These are phyloP conservation scores for Campoplex capitator DNA, from an alignment of 2,888 invertebrate species.

Conservation along the genomic window DNA sequence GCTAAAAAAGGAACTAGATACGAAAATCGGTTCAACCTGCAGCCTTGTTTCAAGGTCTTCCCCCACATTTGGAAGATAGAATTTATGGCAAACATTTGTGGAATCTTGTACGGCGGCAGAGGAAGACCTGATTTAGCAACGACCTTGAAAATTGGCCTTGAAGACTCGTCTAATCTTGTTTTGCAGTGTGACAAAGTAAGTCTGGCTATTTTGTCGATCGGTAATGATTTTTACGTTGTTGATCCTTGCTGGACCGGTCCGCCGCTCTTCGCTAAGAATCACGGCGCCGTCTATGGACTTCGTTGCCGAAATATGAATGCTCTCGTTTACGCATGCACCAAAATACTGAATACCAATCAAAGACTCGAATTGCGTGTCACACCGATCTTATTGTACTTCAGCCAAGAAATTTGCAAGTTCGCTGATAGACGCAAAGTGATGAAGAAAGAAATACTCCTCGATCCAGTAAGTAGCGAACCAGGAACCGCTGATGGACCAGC, in stretches of 20 bases:
- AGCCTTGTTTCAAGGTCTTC: slow-evolving; percentile 76
- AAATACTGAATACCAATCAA: slow-evolving; percentile 81
- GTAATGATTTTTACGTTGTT: slow-evolving; percentile 78
- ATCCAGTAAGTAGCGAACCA: slow-evolving; percentile 71
- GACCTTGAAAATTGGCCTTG: slow-evolving; percentile 71
- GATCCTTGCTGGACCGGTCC: slow-evolving; percentile 82
- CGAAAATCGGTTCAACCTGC: slow-evolving; percentile 77
- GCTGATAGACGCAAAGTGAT: slow-evolving; percentile 38
- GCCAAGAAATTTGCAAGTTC: slow-evolving; percentile 68
- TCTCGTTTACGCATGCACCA: slow-evolving; percentile 78
- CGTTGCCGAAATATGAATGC: slow-evolving; percentile 78
- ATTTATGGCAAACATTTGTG: slow-evolving; percentile 75
- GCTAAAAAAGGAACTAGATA: slow-evolving; percentile 67
- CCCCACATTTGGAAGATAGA: slow-evolving; percentile 80
- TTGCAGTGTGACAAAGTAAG: slow-evolving; percentile 78
- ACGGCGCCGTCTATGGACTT: slow-evolving; percentile 80
- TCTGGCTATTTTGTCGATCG: slow-evolving; percentile 73
- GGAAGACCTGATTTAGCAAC: slow-evolving; percentile 71
- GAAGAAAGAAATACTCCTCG: slow-evolving; percentile 72
- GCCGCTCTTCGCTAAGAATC: slow-evolving; percentile 78
- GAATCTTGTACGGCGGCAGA: slow-evolving; percentile 76
- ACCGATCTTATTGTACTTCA: slow-evolving; percentile 73
- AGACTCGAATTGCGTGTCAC: slow-evolving; percentile 77
- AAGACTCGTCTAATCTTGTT: slow-evolving; percentile 74
- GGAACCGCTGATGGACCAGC: slow-evolving; percentile 66